Percentiles rank a stretch among this genome's conserved stretches.
These are phyloP conservation scores for Prochilodus magdalenae DNA, from an alignment of 2,113 vertebrate species.

Conservation along the genomic window DNA sequence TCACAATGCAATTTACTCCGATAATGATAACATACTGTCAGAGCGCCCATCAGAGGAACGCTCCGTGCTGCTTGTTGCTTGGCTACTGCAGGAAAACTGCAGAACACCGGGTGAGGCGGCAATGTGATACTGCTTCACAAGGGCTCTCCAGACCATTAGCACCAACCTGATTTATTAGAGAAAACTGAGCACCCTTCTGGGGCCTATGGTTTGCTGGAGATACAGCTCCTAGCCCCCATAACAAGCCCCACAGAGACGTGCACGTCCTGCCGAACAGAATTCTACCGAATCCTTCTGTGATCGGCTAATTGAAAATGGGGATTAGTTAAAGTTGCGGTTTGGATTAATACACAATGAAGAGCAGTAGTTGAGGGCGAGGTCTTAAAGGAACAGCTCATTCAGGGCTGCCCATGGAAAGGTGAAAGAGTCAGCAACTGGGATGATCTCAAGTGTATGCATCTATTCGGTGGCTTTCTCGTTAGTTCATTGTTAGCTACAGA, in stretches of 20 bases:
- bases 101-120: constrained; percentile 17
- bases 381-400: no score
- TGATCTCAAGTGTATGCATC: background rate
- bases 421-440: background rate
- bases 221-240: constrained; percentile 1
- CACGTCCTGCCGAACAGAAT: background rate
- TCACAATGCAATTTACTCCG: no score
- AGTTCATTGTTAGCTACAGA: background rate
- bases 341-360: background rate
- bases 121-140: constrained; percentile 39
- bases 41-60: background rate
- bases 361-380: no score
- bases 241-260: constrained; percentile 6
- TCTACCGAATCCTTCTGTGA: background rate
- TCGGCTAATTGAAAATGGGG: background rate
- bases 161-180: constrained; percentile 44
- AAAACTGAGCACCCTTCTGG: constrained; percentile 18
- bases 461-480: background rate
- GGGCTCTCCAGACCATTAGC: constrained; percentile 38
- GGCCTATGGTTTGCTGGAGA: background rate
- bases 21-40: background rate
- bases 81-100: constrained; percentile 1
- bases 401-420: background rate
- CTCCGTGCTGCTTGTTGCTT: background rate
- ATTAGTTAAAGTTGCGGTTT: background rate